A percentile compares a stretch with the other conserved stretches of the same genome.
phyloP scores from a whole-genome alignment of 2,113 vertebrate genomes.

The Pachypanchax playfairii region DNA sequence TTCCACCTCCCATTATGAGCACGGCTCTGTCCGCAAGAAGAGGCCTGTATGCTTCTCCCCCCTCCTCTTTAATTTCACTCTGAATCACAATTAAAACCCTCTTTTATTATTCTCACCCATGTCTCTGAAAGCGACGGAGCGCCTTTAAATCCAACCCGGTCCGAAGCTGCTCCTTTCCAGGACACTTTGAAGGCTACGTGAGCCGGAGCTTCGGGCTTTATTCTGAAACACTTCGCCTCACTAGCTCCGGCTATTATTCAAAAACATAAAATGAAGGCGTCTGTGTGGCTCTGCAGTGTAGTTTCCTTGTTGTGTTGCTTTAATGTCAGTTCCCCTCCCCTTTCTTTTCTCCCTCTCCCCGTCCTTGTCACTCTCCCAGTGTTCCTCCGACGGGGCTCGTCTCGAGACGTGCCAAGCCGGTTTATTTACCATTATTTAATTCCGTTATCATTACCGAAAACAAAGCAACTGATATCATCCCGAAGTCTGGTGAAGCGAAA shows the following conservation, averaged over 20 bases:
- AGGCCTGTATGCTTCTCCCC: conserved; percentile 55
- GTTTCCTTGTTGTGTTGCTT: conserved; percentile 83
- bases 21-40: conserved; percentile 37
- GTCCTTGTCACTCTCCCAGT: conserved; percentile 74
- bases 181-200: conserved; percentile 27
- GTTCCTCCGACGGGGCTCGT: conserved; percentile 12
- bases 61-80: conserved; percentile 46
- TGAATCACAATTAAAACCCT: conserved; percentile 57
- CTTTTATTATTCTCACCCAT: conserved; percentile 80
- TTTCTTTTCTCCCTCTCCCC: conserved; percentile 68
- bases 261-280: conserved; percentile 77
- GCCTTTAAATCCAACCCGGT: conserved; percentile 60
- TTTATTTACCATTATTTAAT: conserved; percentile 9
- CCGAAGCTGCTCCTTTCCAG: conserved; percentile 24
- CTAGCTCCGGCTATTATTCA: conserved; percentile 74
- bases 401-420: conserved; percentile 28
- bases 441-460: neutral
- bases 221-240: conserved; percentile 49
- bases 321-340: conserved; percentile 79
- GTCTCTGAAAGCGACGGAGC: conserved; percentile 57
- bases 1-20: conserved; percentile 46
- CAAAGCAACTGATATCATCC: neutral
- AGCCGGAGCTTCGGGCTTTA: conserved; percentile 37
- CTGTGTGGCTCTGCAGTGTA: conserved; percentile 64
- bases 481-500: too few species aligned